Base-by-base conservation (phyloP, 2,113 vertebrate genomes). In the Addax nasomaculatus region DNA sequence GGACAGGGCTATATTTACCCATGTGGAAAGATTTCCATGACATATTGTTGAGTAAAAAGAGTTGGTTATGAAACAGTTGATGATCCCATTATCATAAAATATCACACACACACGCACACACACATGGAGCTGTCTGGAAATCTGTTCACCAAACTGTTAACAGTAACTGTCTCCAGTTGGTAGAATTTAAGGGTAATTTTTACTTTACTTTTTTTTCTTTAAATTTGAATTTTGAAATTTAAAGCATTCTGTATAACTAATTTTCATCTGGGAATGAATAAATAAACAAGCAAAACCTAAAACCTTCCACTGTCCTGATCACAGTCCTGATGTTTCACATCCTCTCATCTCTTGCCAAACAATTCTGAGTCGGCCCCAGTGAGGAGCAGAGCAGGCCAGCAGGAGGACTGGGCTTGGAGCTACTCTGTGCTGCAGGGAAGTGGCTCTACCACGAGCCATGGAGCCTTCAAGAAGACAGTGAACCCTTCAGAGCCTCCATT, bases 71-170 rank as follows among this genome's bases (percentile, higher is more conserved):
- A 97, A 98, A 96, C 92, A 95, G 96, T 57, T 16, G 89, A 81
- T 36, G 84, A 85, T 80, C n/a, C 97, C 92, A 67, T 97, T 95
- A 92, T 89, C 96, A 97, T 95, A 89, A 97, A 96, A 36, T 43
- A 29, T 55, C 78, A 47, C 91, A 13, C 91, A 64, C 95, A 51
- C 62, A 60, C 27, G 3, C 90, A 83, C 94, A 39, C 62, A 27
- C 45, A 64, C 60, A 78, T 9, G 29, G 62, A 67, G 43, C 95
- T 15, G 92, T 93, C 96, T 97, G 93, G 90, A 97, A 96, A 96
- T 97, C 97, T 97, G 97, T 83, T 97, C 97, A 39, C 93, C 97
- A 95, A 90, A 97, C 97, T 97, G 94, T 92, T 96, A 95, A 83
- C 90, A 92, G 80, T 51, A 43, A 49, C 90, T 84, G 14, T 58